Conservation (phyloP, 2,888 invertebrate genomes). For the Papilio elwesi region DNA sequence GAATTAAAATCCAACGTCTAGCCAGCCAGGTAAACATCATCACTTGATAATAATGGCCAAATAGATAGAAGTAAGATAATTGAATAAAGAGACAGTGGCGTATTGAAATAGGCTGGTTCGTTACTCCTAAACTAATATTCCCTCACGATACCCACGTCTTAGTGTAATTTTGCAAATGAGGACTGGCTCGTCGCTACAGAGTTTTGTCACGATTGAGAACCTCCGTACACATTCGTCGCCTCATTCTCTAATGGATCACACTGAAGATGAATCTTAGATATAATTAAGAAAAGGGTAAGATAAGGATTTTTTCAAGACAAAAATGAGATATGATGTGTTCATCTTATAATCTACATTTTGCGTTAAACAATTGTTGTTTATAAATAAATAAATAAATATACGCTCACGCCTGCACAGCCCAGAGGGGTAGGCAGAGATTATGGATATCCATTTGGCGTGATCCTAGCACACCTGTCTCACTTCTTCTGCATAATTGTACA, state of each 20-base stretch:
- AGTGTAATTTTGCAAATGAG: conserved; percentile 56
- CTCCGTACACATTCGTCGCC: conserved; percentile 14
- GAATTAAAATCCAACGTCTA: not conserved
- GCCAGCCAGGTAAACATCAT: not conserved
- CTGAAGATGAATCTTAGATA: conserved; percentile 11
- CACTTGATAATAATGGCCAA: conserved; percentile 37
- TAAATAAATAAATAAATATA: too few species aligned
- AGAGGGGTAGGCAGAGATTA: too few species aligned
- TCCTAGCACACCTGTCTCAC: too few species aligned
- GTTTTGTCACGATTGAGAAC: conserved; percentile 30
- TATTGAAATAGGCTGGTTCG: conserved; percentile 57
- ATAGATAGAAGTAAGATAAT: conserved; percentile 22
- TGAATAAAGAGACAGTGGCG: conserved; percentile 33
- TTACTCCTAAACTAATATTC: conserved; percentile 78
- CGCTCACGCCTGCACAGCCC: too few species aligned
- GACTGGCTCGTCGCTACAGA: conserved; percentile 28
- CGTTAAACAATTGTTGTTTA: too few species aligned
- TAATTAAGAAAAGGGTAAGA: conserved; percentile 6
- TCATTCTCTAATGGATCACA: conserved; percentile 31
- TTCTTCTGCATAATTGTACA: too few species aligned
- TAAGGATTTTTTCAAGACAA: not conserved
- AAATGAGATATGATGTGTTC: too few species aligned
- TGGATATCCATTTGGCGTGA: too few species aligned
- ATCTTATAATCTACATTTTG: too few species aligned
- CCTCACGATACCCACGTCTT: conserved; percentile 62